Conservation (phyloP, 2,888 invertebrate species). For the Philaethria dido region DNA sequence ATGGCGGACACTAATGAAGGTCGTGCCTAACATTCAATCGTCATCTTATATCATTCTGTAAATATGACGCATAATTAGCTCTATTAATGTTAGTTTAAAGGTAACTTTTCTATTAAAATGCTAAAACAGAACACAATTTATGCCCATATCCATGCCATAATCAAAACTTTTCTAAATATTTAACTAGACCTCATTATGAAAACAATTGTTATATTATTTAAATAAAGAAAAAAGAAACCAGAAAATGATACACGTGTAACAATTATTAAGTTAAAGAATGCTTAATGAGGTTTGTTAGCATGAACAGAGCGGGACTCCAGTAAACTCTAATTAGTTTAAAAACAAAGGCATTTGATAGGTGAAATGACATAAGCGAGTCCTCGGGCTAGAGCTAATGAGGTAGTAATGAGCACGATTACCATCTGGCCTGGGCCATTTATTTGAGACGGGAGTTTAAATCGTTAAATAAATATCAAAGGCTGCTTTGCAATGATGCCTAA, state of each 20-base stretch:
- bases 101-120: neutral
- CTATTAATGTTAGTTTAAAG: constrained; percentile 30
- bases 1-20: constrained; percentile 42
- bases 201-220: constrained; percentile 20
- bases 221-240: constrained; percentile 28
- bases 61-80: constrained; percentile 39
- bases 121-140: neutral
- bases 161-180: neutral
- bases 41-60: constrained; percentile 36
- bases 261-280: constrained; percentile 58
- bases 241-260: constrained; percentile 55
- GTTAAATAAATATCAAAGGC: constrained; percentile 64
- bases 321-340: constrained; percentile 71
- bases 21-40: constrained; percentile 37
- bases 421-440: constrained; percentile 60
- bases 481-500: constrained; percentile 49
- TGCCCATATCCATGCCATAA: neutral
- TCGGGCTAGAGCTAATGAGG: constrained; percentile 64
- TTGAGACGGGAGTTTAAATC: constrained; percentile 51
- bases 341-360: constrained; percentile 62
- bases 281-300: constrained; percentile 53
- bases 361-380: constrained; percentile 59
- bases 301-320: constrained; percentile 52
- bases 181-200: constrained; percentile 22
- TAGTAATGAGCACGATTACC: constrained; percentile 68